These are phyloP conservation scores for Coelinius sp. DNA, from an alignment of 2,888 invertebrate species.

Conservation along the genomic window DNA sequence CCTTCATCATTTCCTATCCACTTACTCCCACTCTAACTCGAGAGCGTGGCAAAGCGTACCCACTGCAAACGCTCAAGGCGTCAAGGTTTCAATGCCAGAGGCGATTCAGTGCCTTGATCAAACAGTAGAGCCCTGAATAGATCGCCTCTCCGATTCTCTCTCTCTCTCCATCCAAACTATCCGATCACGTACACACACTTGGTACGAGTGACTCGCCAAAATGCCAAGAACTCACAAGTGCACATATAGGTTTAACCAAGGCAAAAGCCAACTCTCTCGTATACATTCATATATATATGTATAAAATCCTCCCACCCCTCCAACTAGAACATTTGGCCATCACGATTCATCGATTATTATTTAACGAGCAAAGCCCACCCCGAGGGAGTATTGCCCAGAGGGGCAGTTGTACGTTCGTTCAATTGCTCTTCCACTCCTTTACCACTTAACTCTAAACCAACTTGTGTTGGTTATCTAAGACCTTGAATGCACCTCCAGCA, in stretches of 20 bases:
- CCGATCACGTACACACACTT: constrained; percentile 35
- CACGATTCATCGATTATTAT: constrained; percentile 40
- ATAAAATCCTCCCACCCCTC: too few species aligned
- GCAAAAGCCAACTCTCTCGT: not conserved
- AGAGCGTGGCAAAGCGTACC: constrained; percentile 15
- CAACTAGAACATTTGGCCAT: constrained; percentile 1
- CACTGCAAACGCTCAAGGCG: constrained; percentile 52
- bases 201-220: constrained; percentile 11
- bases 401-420: constrained; percentile 15
- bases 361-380: constrained; percentile 27
- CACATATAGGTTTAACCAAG: not conserved
- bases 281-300: not conserved
- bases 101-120: constrained; percentile 65
- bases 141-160: constrained; percentile 51
- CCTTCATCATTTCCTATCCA: constrained; percentile 15
- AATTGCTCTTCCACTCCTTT: constrained; percentile 29
- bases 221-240: not conserved
- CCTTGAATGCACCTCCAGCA: constrained; percentile 19
- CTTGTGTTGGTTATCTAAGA: constrained; percentile 37
- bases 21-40: constrained; percentile 6
- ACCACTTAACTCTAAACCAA: constrained; percentile 29
- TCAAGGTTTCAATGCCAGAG: constrained; percentile 59
- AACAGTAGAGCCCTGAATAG: constrained; percentile 58
- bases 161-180: too few species aligned
- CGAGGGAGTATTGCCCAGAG: constrained; percentile 29